phyloP scores from a whole-genome alignment of 2,888 invertebrate genomes.

The Cataglyphis altisquamis region DNA sequence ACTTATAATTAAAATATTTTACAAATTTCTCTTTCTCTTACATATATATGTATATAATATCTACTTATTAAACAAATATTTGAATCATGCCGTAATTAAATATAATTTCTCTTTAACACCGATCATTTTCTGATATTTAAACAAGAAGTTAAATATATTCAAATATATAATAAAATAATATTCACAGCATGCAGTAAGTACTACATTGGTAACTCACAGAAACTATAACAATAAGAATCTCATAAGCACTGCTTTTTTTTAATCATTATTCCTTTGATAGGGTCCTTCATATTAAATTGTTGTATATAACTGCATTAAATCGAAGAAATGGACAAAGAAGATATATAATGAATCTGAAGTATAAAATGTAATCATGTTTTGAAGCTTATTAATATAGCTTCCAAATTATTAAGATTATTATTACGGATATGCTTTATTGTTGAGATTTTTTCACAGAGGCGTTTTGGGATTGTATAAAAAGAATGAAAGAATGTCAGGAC shows the following conservation, averaged over 20 bases:
- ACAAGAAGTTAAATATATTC: constrained; percentile 25
- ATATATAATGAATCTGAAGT: background rate
- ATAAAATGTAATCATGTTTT: constrained; percentile 3
- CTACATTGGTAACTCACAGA: constrained; percentile 45
- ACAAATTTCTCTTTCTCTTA: constrained; percentile 20
- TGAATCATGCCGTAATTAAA: background rate
- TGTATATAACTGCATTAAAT: background rate
- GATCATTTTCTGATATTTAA: constrained; percentile 15
- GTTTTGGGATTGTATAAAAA: constrained; percentile 8
- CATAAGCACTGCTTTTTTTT: background rate
- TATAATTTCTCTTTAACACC: background rate
- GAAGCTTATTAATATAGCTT: constrained; percentile 18
- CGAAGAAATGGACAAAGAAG: background rate
- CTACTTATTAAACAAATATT: constrained; percentile 31
- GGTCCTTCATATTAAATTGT: background rate
- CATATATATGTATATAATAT: background rate
- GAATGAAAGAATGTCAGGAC: constrained; percentile 89
- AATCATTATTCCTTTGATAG: constrained; percentile 6
- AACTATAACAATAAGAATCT: constrained; percentile 14
- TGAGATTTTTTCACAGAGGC: constrained; percentile 28
- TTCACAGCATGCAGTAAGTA: constrained; percentile 35
- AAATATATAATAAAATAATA: constrained; percentile 33
- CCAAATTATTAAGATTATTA: constrained; percentile 12
- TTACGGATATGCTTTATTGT: constrained; percentile 36
- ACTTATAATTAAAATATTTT: constrained; percentile 12